These are phyloP conservation scores for Trichechus manatus DNA, from an alignment of 2,113 vertebrate species.

Conservation along the genomic window DNA sequence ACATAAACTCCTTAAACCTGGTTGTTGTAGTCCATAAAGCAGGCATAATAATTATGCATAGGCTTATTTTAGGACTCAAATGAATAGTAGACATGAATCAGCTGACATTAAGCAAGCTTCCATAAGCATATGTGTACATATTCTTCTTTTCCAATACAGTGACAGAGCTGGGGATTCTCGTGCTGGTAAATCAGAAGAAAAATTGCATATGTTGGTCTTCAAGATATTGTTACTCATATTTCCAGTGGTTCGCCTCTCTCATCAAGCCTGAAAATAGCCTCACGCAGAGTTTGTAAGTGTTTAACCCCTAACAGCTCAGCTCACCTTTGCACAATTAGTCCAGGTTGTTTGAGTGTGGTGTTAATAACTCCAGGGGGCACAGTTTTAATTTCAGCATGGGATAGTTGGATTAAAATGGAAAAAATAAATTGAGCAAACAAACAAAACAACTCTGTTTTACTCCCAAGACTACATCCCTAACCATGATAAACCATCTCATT, in stretches of 20 bases:
- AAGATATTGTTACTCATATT: background rate
- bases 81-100: background rate
- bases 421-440: background rate
- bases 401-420: background rate
- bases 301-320: background rate
- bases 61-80: background rate
- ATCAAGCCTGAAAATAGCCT: background rate
- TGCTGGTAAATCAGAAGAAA: background rate
- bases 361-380: background rate
- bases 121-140: background rate
- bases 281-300: background rate
- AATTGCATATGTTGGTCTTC: background rate
- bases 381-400: background rate
- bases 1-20: slow-evolving; percentile 30
- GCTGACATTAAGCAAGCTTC: background rate
- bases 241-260: background rate
- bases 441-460: background rate
- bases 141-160: background rate
- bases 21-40: background rate
- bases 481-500: background rate
- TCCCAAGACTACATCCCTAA: background rate
- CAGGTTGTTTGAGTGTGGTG: background rate
- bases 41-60: background rate
- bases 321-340: background rate
- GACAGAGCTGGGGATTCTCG: background rate